Conservation (phyloP, 2,888 invertebrate genomes). For the Melieria picta region DNA sequence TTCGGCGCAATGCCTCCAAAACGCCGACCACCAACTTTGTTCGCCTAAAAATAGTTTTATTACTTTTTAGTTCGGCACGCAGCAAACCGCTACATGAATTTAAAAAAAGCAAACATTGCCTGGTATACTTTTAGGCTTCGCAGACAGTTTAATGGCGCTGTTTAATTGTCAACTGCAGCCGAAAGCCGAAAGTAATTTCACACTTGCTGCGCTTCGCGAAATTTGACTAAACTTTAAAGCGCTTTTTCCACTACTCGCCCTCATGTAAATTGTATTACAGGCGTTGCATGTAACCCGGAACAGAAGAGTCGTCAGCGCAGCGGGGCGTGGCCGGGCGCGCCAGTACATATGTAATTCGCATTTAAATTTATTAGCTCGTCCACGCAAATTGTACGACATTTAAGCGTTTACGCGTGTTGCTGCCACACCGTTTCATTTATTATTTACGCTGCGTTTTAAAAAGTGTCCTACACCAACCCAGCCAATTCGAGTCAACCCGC, state of each 20-base stretch:
- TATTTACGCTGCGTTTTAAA: slow-evolving; percentile 31
- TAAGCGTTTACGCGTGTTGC: slow-evolving; percentile 27
- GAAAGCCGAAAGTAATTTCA: slow-evolving; percentile 56
- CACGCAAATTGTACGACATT: slow-evolving; percentile 29
- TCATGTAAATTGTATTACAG: slow-evolving; percentile 16
- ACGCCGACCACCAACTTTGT: not conserved
- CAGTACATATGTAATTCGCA: slow-evolving; percentile 11
- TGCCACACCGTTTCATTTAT: slow-evolving; percentile 21
- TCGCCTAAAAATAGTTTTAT: not conserved
- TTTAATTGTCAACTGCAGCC: slow-evolving; percentile 50
- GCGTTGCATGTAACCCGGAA: no score
- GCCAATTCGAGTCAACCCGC: not conserved
- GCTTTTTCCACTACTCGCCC: slow-evolving; percentile 26
- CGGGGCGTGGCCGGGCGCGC: not conserved
- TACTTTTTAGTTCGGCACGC: not conserved
- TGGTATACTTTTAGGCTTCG: slow-evolving; percentile 37
- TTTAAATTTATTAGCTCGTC: slow-evolving; percentile 28
- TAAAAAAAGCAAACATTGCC: not conserved
- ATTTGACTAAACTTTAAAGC: slow-evolving; percentile 23
- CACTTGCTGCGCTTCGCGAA: slow-evolving; percentile 54
- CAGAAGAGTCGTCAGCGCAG: not conserved
- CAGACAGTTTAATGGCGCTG: slow-evolving; percentile 56
- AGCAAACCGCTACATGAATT: not conserved
- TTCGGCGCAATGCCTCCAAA: no score
- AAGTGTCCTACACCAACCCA: slow-evolving; percentile 6